phyloP scores from a whole-genome alignment of 1,140 invertebrate genomes.

The Zaprionus capensis region DNA sequence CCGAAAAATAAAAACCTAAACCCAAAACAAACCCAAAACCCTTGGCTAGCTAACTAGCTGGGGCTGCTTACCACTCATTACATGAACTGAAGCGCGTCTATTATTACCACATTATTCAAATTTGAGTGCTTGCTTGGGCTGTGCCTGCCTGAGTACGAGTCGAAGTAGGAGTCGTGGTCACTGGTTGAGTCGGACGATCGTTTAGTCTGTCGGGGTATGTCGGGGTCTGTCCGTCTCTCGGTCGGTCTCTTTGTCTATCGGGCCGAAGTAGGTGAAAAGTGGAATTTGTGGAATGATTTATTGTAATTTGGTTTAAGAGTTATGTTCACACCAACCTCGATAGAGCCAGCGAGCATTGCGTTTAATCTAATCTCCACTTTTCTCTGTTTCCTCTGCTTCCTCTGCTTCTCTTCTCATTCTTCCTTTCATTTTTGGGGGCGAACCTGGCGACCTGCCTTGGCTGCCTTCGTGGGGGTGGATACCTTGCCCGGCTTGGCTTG shows the following conservation, averaged over 20 bases:
- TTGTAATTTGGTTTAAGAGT: slow-evolving; percentile 81
- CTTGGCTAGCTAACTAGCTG: not conserved
- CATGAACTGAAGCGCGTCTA: slow-evolving; percentile 80
- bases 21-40: not conserved
- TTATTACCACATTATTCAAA: slow-evolving; percentile 83
- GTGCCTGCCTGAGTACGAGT: slow-evolving; percentile 8
- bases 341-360: slow-evolving; percentile 51
- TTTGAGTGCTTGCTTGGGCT: slow-evolving; percentile 24
- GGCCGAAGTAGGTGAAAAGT: slow-evolving; percentile 70
- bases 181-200: slow-evolving; percentile 6
- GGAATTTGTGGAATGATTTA: slow-evolving; percentile 80
- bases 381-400: not conserved
- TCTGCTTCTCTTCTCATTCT: not conserved
- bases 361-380: slow-evolving; percentile 72
- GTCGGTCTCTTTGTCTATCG: slow-evolving; percentile 6
- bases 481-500: slow-evolving; percentile 8
- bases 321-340: slow-evolving; percentile 76
- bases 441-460: not conserved
- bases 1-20: slow-evolving; percentile 25
- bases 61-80: slow-evolving; percentile 58
- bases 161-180: slow-evolving; percentile 1
- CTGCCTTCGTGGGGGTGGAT: slow-evolving; percentile 34
- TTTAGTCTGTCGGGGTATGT: not conserved
- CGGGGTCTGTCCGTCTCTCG: not conserved
- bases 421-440: slow-evolving; percentile 8